phyloP scores from a whole-genome alignment of 2,888 invertebrate species.

The Drosophila monieri region DNA sequence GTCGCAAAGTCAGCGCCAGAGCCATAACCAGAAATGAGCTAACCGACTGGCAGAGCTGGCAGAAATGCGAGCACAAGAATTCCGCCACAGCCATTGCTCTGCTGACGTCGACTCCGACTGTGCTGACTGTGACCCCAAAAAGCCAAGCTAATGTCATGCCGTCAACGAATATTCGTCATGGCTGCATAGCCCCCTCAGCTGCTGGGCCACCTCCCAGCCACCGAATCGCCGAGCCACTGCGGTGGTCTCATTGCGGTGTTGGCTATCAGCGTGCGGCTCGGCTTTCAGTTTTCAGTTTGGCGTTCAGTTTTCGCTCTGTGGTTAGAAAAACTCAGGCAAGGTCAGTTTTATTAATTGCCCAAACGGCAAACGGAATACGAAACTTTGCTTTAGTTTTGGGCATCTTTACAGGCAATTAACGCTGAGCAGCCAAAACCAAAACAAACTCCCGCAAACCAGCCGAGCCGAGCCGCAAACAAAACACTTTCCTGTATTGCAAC shows the following conservation, averaged over 20 bases:
- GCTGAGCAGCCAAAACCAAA: slow-evolving; percentile 43
- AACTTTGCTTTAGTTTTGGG: slow-evolving; percentile 53
- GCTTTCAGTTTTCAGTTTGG: slow-evolving; percentile 44
- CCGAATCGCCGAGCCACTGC: slow-evolving; percentile 21
- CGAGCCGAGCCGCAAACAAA: slow-evolving; percentile 31
- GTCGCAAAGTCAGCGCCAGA: slow-evolving; percentile 40
- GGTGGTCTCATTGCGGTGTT: slow-evolving; percentile 36
- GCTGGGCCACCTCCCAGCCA: slow-evolving; percentile 19
- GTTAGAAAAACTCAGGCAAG: slow-evolving; percentile 70
- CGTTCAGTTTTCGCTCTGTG: slow-evolving; percentile 33
- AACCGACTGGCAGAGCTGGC: slow-evolving; percentile 21
- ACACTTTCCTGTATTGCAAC: slow-evolving; percentile 78
- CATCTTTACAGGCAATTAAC: slow-evolving; percentile 79
- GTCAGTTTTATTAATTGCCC: slow-evolving; percentile 74
- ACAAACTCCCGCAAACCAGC: slow-evolving; percentile 16
- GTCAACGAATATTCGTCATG: slow-evolving; percentile 77
- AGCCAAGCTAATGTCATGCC: slow-evolving; percentile 73
- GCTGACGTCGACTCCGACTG: slow-evolving; percentile 29
- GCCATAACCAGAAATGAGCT: slow-evolving; percentile 55
- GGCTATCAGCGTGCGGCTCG: slow-evolving; percentile 51
- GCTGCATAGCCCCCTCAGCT: slow-evolving; percentile 66
- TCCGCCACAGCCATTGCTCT: slow-evolving; percentile 43
- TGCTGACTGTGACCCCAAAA: slow-evolving; percentile 71
- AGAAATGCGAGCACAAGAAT: slow-evolving; percentile 64
- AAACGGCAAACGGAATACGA: slow-evolving; percentile 42